These are phyloP conservation scores for Tenthredo scrophulariae DNA, from an alignment of 2,888 invertebrate species.

Conservation along the genomic window DNA sequence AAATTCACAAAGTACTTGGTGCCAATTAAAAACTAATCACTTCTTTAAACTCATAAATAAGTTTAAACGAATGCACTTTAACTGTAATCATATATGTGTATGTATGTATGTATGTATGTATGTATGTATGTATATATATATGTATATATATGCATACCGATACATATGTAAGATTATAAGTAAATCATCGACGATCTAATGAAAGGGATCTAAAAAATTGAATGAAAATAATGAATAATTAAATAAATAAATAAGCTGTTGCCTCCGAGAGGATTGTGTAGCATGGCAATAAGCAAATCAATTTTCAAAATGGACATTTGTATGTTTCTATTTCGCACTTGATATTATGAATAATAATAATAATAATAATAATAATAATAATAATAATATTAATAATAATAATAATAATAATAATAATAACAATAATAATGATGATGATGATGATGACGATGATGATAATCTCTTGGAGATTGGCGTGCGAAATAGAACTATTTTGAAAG, in stretches of 20 bases:
- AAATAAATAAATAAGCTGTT: slow-evolving; percentile 58
- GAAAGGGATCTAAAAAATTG: slow-evolving; percentile 46
- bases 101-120: not conserved
- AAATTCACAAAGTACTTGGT: slow-evolving; percentile 62
- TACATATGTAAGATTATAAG: slow-evolving; percentile 54
- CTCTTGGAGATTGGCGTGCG: slow-evolving; percentile 22
- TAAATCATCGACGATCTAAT: slow-evolving; percentile 53
- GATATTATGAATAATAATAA: not conserved
- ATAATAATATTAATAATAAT: not conserved
- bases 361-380: slow-evolving; percentile 15
- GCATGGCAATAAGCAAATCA: slow-evolving; percentile 63
- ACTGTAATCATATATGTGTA: slow-evolving; percentile 35
- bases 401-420: not conserved
- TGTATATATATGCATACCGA: not conserved
- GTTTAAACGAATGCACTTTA: slow-evolving; percentile 49
- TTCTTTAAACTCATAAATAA: slow-evolving; percentile 59
- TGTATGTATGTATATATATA: not conserved
- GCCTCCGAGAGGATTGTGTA: slow-evolving; percentile 66
- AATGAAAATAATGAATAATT: slow-evolving; percentile 53
- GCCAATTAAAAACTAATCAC: slow-evolving; percentile 61
- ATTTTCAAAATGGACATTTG: slow-evolving; percentile 46
- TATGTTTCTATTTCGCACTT: slow-evolving; percentile 49
- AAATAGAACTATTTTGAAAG: slow-evolving; percentile 38
- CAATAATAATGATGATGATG: not conserved
- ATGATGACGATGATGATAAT: not conserved